These are phyloP conservation scores for Lophochroa leadbeateri DNA, from an alignment of 2,113 vertebrate genomes.

Conservation along the genomic window DNA sequence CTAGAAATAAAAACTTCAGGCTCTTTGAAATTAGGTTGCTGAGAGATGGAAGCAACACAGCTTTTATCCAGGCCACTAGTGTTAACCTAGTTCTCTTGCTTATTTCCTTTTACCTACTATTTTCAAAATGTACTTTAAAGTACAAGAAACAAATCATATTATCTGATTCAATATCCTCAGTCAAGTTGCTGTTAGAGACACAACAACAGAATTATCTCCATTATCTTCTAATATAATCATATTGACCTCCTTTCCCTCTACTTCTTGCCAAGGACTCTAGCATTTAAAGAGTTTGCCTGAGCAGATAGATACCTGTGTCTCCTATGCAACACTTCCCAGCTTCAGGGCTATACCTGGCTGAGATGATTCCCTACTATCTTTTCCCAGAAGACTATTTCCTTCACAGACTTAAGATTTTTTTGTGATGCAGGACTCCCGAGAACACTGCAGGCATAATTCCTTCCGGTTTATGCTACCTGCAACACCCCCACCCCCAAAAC, in stretches of 20 bases:
- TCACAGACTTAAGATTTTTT: not conserved
- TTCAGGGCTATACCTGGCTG: not conserved
- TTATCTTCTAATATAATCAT: constrained; percentile 8
- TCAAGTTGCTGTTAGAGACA: not conserved
- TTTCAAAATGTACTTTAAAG: not conserved
- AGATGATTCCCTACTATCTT: not conserved
- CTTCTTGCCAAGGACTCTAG: not conserved
- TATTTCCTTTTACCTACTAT: not conserved
- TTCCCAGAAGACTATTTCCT: not conserved
- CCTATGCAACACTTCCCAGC: not conserved
- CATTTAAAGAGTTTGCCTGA: not conserved
- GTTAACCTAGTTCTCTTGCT: not conserved
- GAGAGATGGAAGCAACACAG: not conserved
- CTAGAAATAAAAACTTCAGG: not conserved
- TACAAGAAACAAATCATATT: not conserved
- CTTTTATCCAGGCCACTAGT: not conserved
- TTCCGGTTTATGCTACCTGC: not conserved
- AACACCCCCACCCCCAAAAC: accelerated
- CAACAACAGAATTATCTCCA: not conserved
- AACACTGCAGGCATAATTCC: not conserved
- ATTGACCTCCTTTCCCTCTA: not conserved
- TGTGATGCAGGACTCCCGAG: not conserved
- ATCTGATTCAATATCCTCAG: not conserved
- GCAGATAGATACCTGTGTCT: not conserved
- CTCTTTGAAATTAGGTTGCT: not conserved